Percentiles rank a stretch among this genome's conserved stretches.
These are phyloP conservation scores for Pelusios castaneus DNA, from an alignment of 2,113 vertebrate species.

Conservation along the genomic window DNA sequence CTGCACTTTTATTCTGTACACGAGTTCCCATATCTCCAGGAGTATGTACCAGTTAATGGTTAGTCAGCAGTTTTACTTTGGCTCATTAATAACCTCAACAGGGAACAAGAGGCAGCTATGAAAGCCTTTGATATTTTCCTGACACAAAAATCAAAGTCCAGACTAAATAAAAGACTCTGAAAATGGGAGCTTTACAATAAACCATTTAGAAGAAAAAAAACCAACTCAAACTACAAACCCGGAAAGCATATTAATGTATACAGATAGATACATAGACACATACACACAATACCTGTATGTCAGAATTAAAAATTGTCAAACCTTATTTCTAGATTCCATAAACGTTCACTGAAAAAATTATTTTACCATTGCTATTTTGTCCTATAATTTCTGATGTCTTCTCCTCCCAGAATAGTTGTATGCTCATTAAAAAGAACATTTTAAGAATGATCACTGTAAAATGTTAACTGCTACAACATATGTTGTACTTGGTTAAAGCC, in stretches of 20 bases:
- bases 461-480: background rate
- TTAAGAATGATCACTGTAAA: background rate
- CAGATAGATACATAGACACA: background rate
- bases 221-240: background rate
- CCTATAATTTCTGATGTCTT: background rate
- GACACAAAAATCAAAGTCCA: constrained; percentile 11
- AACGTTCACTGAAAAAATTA: background rate
- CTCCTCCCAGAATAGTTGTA: background rate
- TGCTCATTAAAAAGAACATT: background rate
- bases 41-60: background rate
- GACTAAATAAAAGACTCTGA: background rate
- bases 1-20: background rate
- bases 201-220: background rate
- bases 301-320: background rate
- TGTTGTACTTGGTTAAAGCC: background rate
- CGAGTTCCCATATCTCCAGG: background rate
- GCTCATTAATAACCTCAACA: constrained; percentile 46
- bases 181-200: background rate
- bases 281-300: background rate
- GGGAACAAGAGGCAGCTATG: constrained; percentile 2
- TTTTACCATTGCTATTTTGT: background rate
- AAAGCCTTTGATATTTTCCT: constrained; percentile 33
- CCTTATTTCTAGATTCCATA: background rate
- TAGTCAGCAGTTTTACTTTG: constrained; percentile 27
- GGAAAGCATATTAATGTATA: background rate